These are phyloP conservation scores for Mus spretus DNA, from an alignment of 2,797 vertebrate species.

Conservation along the genomic window DNA sequence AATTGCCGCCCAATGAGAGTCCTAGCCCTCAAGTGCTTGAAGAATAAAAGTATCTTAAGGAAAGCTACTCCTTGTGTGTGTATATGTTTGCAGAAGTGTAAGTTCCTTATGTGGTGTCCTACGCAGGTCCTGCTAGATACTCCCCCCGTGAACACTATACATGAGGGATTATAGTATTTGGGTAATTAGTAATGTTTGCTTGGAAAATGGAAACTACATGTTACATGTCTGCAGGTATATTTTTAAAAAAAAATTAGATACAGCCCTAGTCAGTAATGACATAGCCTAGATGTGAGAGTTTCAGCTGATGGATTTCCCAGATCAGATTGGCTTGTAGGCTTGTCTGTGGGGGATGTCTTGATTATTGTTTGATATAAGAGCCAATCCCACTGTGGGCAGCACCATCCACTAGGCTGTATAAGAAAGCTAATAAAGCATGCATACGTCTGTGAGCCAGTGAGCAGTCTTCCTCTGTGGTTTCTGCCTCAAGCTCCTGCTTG, in stretches of 20 bases:
- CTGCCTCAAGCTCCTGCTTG: not conserved
- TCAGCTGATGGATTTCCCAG: not conserved
- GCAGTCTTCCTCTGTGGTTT: not conserved
- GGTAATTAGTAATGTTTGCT: not conserved
- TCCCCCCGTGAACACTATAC: fast-evolving
- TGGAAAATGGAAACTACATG: fast-evolving
- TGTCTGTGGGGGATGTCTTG: not conserved
- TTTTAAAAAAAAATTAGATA: not conserved
- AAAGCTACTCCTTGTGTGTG: not conserved
- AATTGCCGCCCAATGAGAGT: not conserved
- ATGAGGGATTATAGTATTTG: fast-evolving
- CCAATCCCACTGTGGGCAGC: not conserved
- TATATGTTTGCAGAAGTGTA: not conserved
- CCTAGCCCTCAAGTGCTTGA: not conserved
- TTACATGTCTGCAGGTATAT: not conserved
- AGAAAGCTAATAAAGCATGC: not conserved
- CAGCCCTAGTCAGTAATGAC: no score
- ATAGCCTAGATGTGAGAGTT: not conserved
- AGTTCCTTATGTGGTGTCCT: not conserved
- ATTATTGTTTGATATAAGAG: not conserved
- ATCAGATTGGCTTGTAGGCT: not conserved
- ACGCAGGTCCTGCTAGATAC: not conserved
- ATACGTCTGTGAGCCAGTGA: not conserved
- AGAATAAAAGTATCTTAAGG: not conserved
- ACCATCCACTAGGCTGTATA: not conserved